Conservation (phyloP, 1,140 invertebrate species). For the Metopolophium dirhodum region DNA sequence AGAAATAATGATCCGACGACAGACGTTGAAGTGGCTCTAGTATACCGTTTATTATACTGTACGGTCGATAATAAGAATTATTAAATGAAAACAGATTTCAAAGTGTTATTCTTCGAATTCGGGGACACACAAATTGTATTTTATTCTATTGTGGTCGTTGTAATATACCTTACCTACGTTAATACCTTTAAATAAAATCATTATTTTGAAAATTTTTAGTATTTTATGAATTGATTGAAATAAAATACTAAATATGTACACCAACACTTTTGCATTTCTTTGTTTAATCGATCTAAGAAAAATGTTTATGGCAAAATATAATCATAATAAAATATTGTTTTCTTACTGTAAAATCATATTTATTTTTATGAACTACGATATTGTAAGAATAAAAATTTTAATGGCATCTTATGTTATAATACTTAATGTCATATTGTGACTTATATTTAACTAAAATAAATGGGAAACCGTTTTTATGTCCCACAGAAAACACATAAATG, state of each 20-base stretch:
- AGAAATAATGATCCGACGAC: conserved; percentile 42
- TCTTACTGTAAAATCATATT: background rate
- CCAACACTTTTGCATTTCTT: background rate
- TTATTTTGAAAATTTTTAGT: background rate
- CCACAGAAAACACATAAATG: conserved; percentile 12
- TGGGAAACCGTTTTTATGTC: background rate
- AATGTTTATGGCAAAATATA: background rate
- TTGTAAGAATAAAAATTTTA: background rate
- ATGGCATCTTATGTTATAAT: background rate
- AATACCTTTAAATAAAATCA: background rate
- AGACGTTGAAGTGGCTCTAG: background rate
- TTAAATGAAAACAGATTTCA: background rate
- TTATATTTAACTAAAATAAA: conserved; percentile 18
- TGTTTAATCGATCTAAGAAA: conserved; percentile 3
- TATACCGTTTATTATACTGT: background rate
- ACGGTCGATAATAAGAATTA: background rate
- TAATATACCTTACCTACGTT: too few species aligned
- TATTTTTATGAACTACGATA: background rate
- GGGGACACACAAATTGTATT: background rate
- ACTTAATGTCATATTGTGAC: background rate
- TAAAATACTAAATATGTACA: background rate
- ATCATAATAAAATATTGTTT: background rate
- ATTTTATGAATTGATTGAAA: background rate
- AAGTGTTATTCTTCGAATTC: background rate
- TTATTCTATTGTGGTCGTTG: background rate